These are phyloP conservation scores for Stictonetta naevosa DNA, from an alignment of 2,113 vertebrate genomes.

Conservation along the genomic window DNA sequence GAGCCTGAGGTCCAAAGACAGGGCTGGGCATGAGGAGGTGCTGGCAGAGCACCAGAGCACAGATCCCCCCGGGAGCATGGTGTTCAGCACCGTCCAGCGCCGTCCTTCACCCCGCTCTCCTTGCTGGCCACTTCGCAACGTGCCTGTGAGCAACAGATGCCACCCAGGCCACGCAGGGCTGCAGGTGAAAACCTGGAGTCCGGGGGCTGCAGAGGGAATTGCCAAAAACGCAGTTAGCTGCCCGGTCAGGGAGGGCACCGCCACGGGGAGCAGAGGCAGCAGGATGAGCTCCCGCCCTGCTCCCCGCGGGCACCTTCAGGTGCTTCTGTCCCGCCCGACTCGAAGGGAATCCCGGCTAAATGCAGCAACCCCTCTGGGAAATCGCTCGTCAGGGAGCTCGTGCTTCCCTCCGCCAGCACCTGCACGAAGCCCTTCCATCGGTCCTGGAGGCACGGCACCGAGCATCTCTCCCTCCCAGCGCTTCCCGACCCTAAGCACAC, in stretches of 20 bases:
- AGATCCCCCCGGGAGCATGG: too few species aligned
- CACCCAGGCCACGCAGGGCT: accelerated
- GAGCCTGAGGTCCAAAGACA: background rate
- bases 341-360: background rate
- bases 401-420: background rate
- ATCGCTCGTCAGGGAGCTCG: accelerated
- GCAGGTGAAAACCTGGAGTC: accelerated
- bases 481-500: background rate
- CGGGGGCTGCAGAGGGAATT: background rate
- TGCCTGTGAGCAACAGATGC: accelerated
- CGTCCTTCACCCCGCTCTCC: background rate
- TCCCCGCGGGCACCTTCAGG: background rate
- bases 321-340: background rate
- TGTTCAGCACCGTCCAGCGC: too few species aligned
- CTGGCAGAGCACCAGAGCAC: background rate
- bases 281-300: background rate
- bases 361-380: background rate
- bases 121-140: background rate
- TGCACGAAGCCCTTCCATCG: background rate
- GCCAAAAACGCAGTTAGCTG: background rate
- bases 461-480: background rate
- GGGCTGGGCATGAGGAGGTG: background rate
- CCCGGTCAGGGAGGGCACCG: background rate
- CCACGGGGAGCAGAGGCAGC: background rate
- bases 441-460: background rate